phyloP scores from a whole-genome alignment of 2,888 invertebrate genomes.

The Coelinius sp. region DNA sequence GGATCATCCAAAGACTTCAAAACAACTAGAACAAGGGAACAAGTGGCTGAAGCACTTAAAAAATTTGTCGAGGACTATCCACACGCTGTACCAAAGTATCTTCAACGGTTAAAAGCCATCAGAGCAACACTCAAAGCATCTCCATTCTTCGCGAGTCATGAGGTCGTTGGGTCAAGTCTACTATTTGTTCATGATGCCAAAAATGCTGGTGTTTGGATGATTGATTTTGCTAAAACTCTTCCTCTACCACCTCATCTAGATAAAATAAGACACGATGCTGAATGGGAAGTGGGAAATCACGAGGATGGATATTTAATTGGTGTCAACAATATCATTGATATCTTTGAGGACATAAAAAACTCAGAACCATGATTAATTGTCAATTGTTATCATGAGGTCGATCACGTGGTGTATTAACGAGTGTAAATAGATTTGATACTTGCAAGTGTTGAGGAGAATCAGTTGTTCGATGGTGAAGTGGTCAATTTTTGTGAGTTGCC shows the following conservation, averaged over 20 bases:
- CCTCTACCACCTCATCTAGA: constrained; percentile 80
- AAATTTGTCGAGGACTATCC: constrained; percentile 87
- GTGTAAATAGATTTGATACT: constrained; percentile 1
- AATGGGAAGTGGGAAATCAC: constrained; percentile 95
- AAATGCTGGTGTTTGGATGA: constrained; percentile 94
- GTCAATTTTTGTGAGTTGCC: neutral
- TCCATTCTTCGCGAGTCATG: constrained; percentile 91
- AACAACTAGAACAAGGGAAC: constrained; percentile 88
- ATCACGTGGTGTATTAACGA: neutral
- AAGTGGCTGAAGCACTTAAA: constrained; percentile 83
- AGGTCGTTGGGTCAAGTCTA: constrained; percentile 94
- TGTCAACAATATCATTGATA: constrained; percentile 89
- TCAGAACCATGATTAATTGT: constrained; percentile 46
- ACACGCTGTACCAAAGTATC: constrained; percentile 83
- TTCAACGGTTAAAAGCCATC: constrained; percentile 88
- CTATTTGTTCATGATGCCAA: constrained; percentile 94
- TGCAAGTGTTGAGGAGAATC: neutral
- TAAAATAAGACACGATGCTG: constrained; percentile 83
- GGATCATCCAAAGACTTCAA: constrained; percentile 96
- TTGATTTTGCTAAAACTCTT: constrained; percentile 97
- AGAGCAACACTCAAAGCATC: constrained; percentile 87
- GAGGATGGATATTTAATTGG: constrained; percentile 97
- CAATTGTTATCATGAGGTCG: neutral
- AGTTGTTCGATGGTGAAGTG: neutral
- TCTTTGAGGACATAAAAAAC: constrained; percentile 78